These are phyloP conservation scores for Etheostoma nigrum DNA, from an alignment of 2,797 vertebrate genomes.

Conservation along the genomic window DNA sequence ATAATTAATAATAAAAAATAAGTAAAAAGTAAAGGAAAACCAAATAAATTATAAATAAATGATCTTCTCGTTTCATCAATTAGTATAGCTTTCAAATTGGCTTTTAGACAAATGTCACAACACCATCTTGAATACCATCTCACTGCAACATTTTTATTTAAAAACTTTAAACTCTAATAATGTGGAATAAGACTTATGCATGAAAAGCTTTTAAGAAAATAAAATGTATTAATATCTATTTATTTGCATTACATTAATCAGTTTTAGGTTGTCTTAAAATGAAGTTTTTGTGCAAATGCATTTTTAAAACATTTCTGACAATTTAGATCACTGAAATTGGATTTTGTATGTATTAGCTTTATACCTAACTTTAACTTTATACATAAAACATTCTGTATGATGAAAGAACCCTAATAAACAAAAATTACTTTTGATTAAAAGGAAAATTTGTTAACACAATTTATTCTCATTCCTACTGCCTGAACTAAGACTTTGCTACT, in stretches of 20 bases:
- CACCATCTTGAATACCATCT: neutral
- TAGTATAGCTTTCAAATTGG: neutral
- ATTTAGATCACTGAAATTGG: neutral
- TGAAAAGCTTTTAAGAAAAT: accelerated
- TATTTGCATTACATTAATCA: neutral
- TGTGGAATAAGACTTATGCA: neutral
- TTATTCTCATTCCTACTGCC: neutral
- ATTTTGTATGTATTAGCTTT: neutral
- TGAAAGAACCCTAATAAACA: neutral
- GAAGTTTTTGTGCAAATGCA: neutral
- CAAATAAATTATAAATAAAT: neutral
- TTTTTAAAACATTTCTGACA: neutral
- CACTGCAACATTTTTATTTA: neutral
- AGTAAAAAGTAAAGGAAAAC: neutral
- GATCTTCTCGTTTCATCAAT: neutral
- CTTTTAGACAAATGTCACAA: neutral
- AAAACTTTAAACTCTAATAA: neutral
- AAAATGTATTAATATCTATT: no score
- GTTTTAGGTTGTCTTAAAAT: neutral
- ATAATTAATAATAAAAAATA: neutral
- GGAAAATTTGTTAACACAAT: neutral
- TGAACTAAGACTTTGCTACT: neutral
- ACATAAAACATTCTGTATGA: neutral
- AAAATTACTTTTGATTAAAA: neutral
- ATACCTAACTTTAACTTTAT: neutral